phyloP scores from a whole-genome alignment of 2,113 vertebrate genomes.

The Bufo gargarizans region DNA sequence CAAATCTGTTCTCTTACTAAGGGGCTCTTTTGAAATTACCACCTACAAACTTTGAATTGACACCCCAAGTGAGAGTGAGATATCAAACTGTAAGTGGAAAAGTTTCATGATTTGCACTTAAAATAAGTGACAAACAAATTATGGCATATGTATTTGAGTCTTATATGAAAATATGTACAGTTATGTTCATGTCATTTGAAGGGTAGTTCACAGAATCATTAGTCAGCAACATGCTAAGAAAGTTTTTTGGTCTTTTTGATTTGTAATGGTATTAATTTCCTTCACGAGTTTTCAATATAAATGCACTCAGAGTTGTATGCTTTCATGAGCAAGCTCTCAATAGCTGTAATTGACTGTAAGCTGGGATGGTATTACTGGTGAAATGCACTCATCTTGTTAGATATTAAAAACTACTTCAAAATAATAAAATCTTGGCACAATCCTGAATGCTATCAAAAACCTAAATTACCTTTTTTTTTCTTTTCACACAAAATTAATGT shows the following conservation, averaged over 20 bases:
- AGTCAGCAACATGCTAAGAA: conserved; percentile 37
- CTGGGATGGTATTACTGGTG: conserved; percentile 37
- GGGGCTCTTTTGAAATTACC: no score
- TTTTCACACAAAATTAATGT: not conserved
- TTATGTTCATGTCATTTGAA: not conserved
- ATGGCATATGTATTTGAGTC: no score
- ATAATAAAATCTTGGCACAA: conserved; percentile 48
- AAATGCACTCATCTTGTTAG: conserved; percentile 46
- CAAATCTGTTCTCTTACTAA: no score
- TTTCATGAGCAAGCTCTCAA: conserved; percentile 51
- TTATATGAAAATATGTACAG: not conserved
- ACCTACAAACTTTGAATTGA: no score
- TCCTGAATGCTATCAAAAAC: conserved; percentile 16
- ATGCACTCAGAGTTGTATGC: conserved; percentile 41
- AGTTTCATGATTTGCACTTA: no score
- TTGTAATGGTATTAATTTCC: conserved; percentile 46
- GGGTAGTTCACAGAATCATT: conserved; percentile 13
- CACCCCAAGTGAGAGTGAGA: no score
- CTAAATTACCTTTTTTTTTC: not conserved
- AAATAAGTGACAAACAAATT: no score
- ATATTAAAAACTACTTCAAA: conserved; percentile 50
- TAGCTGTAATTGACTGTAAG: conserved; percentile 51
- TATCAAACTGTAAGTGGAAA: no score
- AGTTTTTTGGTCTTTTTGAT: conserved; percentile 30
- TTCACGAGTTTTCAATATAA: conserved; percentile 50